Evolutionary conservation across 2,113 vertebrate species (phyloP).

Genomic region (Scomber scombrus): DNA sequence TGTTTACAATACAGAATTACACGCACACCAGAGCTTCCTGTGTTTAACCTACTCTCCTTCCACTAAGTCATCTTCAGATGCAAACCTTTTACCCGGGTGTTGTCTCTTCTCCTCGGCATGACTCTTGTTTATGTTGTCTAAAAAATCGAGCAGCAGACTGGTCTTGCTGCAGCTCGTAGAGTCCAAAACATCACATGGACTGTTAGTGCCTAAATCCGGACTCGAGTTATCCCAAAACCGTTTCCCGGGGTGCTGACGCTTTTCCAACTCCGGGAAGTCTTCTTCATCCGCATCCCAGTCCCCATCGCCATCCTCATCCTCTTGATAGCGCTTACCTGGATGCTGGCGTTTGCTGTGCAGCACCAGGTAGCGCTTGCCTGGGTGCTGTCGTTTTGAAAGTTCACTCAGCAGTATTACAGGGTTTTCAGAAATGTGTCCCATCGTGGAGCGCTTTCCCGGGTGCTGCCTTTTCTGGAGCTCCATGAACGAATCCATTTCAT

Average conservation of each 20-base stretch:
- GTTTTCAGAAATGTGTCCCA: constrained; percentile 74
- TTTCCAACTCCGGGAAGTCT: constrained; percentile 79
- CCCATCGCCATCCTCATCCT: constrained; percentile 67
- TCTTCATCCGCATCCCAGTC: constrained; percentile 59
- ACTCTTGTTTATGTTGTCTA: constrained; percentile 83
- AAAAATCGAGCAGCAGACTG: constrained; percentile 86
- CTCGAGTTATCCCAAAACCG: constrained; percentile 81
- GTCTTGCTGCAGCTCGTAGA: constrained; percentile 84
- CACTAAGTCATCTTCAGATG: constrained; percentile 78
- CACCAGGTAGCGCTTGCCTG: constrained; percentile 85
- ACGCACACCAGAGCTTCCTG: constrained; percentile 4
- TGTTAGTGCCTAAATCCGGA: constrained; percentile 75
- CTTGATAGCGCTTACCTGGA: constrained; percentile 82
- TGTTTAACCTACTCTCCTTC: constrained; percentile 78
- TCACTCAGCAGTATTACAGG: constrained; percentile 73
- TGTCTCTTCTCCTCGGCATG: constrained; percentile 88
- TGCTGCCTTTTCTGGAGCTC: constrained; percentile 87
- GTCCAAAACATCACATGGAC: constrained; percentile 83
- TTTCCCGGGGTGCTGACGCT: constrained; percentile 91
- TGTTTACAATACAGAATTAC: constrained; percentile 63
- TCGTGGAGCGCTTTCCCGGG: constrained; percentile 84
- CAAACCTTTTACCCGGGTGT: constrained; percentile 89
- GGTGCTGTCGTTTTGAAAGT: constrained; percentile 89
- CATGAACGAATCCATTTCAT: constrained; percentile 68
- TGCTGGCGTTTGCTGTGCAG: constrained; percentile 84